These are phyloP conservation scores for Telmatherina bonti DNA, from an alignment of 2,797 vertebrate genomes.

Conservation along the genomic window DNA sequence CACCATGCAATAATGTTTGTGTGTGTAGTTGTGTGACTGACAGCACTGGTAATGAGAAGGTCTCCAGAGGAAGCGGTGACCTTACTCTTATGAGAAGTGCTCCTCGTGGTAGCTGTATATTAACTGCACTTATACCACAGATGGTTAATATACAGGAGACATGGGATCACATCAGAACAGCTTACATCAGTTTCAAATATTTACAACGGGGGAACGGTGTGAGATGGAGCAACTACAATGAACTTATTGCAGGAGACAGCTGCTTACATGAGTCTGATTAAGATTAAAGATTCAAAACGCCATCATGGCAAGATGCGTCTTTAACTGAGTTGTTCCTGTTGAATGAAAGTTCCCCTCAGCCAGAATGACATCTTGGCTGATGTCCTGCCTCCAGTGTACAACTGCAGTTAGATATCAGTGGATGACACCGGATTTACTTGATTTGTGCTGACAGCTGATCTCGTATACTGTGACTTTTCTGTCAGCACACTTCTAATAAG, in stretches of 20 bases:
- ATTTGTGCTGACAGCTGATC: conserved; percentile 7
- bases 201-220: background rate
- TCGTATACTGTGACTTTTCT: background rate
- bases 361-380: background rate
- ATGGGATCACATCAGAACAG: background rate
- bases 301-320: background rate
- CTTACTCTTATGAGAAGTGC: conserved; percentile 50
- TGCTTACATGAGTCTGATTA: conserved; percentile 16
- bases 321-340: background rate
- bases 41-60: conserved; percentile 45
- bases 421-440: conserved; percentile 6
- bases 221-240: conserved; percentile 3
- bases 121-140: conserved; percentile 15
- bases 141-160: conserved; percentile 15
- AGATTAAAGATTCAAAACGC: conserved; percentile 14
- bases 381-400: conserved; percentile 8
- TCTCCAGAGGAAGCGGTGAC: conserved; percentile 40
- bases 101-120: conserved; percentile 31
- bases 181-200: conserved; percentile 23
- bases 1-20: background rate
- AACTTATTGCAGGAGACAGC: conserved; percentile 25
- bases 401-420: background rate
- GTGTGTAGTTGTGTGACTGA: conserved; percentile 30
- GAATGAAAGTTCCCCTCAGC: conserved; percentile 10
- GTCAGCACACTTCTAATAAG: conserved; percentile 1